Evolutionary conservation across 2,113 vertebrate genomes (phyloP), one percentile per base, ranked within the genome.

Genomic region (Marcusenius ussheri): DNA sequence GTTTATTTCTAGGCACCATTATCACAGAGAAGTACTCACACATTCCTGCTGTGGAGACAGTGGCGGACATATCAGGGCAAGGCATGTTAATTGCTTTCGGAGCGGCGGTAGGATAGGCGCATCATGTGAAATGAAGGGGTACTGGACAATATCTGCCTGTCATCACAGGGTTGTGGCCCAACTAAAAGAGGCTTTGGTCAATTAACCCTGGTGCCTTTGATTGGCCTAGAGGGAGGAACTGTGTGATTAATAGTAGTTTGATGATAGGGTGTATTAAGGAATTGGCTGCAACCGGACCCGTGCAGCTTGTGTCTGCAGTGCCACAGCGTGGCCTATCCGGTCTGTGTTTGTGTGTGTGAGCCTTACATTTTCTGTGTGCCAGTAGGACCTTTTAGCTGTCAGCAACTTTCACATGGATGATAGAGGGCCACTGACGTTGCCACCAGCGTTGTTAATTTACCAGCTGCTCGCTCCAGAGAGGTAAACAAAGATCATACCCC

Each of bases 161-260:
- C 94, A 93, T 84, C 93, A 88, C 74, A 83, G 90, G 91, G 90
- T 92, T 87, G 90, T 66, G 89, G 66, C 42, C 90, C 53, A 39
- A 62, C 80, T 47, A 42, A 89, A 91, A 85, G 89, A 91, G 39
- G 86, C 92, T 93, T 87, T 89, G 92, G 91, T 89, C n/a, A 85
- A 90, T 93, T 94, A 92, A 93, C 92, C 89, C 88, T 35, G 39
- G 24, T 24, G 58, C 93, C 91, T 94, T 93, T 90, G 77, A 92
- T 89, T 53, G 90, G 89, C 66, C 93, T 84, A 9, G 92, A 21
- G 91, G 92, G 93, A 93, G 88, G 17, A 3, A 13, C 56, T 56
- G 13, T 85, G 87, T 83, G 66, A 89, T 87, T 87, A 87, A 91
- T 53, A 42, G 90, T 35, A 47, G 11, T 51, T 86, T 31, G 74